Conservation (phyloP, 2,888 invertebrate genomes). For the Caenorhabditis japonica region DNA sequence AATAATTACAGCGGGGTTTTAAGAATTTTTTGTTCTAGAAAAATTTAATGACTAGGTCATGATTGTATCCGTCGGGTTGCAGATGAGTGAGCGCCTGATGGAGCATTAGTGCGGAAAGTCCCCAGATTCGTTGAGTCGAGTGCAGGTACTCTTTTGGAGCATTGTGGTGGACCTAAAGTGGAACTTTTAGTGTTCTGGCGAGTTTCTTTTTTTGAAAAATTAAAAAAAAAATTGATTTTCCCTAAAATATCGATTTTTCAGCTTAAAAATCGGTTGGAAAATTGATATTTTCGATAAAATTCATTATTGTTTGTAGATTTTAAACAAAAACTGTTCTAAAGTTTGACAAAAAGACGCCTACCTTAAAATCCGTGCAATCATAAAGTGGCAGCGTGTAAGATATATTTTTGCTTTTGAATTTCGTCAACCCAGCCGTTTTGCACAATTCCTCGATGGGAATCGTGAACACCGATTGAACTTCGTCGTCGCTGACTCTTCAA, state of each 20-base stretch:
- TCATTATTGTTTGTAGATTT: too few species aligned
- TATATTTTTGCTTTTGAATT: slow-evolving; percentile 51
- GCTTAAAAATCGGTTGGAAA: too few species aligned
- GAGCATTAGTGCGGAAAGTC: slow-evolving; percentile 65
- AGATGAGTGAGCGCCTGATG: slow-evolving; percentile 61
- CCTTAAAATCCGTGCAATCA: slow-evolving; percentile 42
- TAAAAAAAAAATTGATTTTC: slow-evolving; percentile 11
- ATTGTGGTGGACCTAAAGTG: slow-evolving; percentile 49
- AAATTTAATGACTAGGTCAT: slow-evolving; percentile 43
- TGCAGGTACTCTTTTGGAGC: slow-evolving; percentile 45
- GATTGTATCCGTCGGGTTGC: slow-evolving; percentile 48
- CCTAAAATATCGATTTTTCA: background rate
- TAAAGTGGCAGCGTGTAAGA: slow-evolving; percentile 64
- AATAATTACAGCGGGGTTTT: too few species aligned
- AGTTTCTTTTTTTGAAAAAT: too few species aligned
- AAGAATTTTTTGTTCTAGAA: slow-evolving; percentile 20
- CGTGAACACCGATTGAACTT: slow-evolving; percentile 61
- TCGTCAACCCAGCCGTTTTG: slow-evolving; percentile 53
- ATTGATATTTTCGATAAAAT: too few species aligned
- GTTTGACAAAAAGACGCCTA: too few species aligned
- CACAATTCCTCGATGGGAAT: slow-evolving; percentile 63
- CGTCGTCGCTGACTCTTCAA: slow-evolving; percentile 10
- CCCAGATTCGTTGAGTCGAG: slow-evolving; percentile 63
- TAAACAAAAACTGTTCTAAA: too few species aligned
- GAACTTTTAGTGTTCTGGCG: too few species aligned